Percentiles rank a stretch among this genome's conserved stretches.
phyloP scores from a whole-genome alignment of 35 echinoderm and acorn worm genomes.

The Strongylocentrotus purpuratus region DNA sequence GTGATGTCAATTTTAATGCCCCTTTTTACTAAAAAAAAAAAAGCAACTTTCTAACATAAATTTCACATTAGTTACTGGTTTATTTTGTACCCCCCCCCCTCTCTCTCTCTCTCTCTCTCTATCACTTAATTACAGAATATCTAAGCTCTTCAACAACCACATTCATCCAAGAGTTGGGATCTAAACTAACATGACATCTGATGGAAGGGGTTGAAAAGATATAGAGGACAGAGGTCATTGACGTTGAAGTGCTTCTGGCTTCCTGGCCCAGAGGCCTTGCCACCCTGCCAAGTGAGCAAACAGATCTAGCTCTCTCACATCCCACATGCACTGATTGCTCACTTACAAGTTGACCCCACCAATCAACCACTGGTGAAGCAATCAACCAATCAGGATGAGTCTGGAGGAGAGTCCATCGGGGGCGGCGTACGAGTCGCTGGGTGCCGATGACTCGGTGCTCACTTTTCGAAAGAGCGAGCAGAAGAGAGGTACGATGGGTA shows the following conservation, averaged over 20 bases:
- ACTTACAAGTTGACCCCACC: too few relatives aligned
- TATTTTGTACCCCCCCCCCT: background rate
- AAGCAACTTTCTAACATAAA: too few relatives aligned
- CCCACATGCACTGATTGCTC: background rate
- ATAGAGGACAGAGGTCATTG: background rate
- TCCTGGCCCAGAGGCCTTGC: background rate
- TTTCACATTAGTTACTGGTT: background rate
- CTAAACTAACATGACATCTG: background rate
- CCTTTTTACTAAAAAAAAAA: too few relatives aligned
- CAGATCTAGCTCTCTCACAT: background rate
- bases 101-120: too few relatives aligned
- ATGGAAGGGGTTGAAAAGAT: background rate
- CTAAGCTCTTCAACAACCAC: background rate
- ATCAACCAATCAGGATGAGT: slow-evolving; percentile 2
- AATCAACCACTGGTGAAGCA: background rate
- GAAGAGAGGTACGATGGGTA: background rate
- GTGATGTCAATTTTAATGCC: too few relatives aligned
- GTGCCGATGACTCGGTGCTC: slow-evolving; percentile 15
- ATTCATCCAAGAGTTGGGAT: background rate
- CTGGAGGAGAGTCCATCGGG: slow-evolving; percentile 1
- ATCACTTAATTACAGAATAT: background rate
- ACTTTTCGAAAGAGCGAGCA: slow-evolving; percentile 22
- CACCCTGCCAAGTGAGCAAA: background rate
- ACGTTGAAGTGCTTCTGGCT: background rate
- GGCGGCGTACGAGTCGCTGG: slow-evolving; percentile 22